Evolutionary conservation across 2,888 invertebrate species (phyloP), one percentile per base, ranked within the genome.

Genomic region (Ochlodes sylvanus): DNA sequence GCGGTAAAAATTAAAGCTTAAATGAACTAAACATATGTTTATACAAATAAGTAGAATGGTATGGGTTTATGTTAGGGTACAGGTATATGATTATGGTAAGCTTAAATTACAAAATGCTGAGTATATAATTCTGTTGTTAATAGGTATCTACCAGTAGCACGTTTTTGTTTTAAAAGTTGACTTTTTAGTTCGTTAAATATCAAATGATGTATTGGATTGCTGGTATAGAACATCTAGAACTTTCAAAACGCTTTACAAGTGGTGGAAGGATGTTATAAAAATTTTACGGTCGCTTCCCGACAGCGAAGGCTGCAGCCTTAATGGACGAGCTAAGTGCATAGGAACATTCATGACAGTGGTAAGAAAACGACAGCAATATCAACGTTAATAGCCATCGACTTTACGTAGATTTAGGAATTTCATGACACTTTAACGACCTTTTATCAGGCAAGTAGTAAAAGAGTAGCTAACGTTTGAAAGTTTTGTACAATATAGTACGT

Each of bases 251-350:
- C 82, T 92, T 92, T 92, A 92, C 91, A 92, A 92, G 92, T 90
- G 86, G 87, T 92, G 90, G 90, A 90, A 91, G 92, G 92, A 92
- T 91, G 91, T 92, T 90, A 90, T 93, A 92, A 92, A 91, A 90
- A 87, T 92, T 93, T 92, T 91, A 92, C 86, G 90, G 89, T 87
- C 89, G 85, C 89, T 88, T 90, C 90, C 87, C 89, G 88, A 90
- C 90, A 90, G 88, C 83, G 83, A 83, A 85, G 86, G 87, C 81
- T 92, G 91, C 92, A 85, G 85, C 82, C 88, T 88, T 93, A 93
- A 93, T 93, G 92, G 91, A 90, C 87, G 89, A 87, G 83, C 90
- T 93, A 92, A 93, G 92, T 93, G 92, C 92, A 92, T 87, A 87
- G 82, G 83, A 87, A 91, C 91, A 92, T 92, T 92, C 89, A 90